Evolutionary conservation across 2,797 vertebrate genomes (phyloP).

Genomic region (Triplophysa bombifrons): DNA sequence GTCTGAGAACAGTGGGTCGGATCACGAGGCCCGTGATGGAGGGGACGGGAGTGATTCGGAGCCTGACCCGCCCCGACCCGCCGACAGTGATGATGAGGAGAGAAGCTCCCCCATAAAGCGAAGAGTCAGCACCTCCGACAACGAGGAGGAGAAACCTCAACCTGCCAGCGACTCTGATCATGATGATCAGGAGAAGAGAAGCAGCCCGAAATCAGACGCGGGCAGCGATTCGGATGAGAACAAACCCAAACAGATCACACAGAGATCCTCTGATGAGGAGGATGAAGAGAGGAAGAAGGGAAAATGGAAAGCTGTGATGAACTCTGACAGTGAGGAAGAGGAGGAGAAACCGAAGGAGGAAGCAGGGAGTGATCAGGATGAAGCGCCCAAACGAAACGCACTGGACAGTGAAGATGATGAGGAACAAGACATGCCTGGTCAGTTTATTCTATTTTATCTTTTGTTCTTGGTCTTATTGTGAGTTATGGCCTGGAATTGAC

Average conservation of each 20-base stretch:
- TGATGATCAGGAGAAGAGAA: constrained; percentile 68
- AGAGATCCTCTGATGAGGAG: constrained; percentile 77
- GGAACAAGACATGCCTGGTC: constrained; percentile 83
- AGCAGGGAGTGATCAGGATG: constrained; percentile 79
- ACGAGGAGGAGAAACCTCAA: constrained; percentile 68
- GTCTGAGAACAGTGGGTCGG: constrained; percentile 65
- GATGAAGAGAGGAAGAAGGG: constrained; percentile 67
- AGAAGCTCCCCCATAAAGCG: constrained; percentile 22
- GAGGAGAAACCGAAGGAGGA: constrained; percentile 64
- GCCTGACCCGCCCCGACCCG: constrained; percentile 64
- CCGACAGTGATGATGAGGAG: constrained; percentile 79
- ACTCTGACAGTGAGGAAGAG: constrained; percentile 79
- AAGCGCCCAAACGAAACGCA: constrained; percentile 68
- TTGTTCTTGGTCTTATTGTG: too few species aligned
- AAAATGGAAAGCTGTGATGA: constrained; percentile 79
- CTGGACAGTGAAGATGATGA: constrained; percentile 82
- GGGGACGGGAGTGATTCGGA: constrained; percentile 75
- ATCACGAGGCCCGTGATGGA: constrained; percentile 67
- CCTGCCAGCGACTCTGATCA: constrained; percentile 77
- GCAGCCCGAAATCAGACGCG: constrained; percentile 71
- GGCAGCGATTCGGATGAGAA: constrained; percentile 78
- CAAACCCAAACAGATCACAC: constrained; percentile 67
- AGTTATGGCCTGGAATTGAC: too few species aligned
- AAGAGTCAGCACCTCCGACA: constrained; percentile 75
- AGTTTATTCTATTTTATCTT: neutral